Evolutionary conservation across 64 coral and sea anemone genomes (phyloP), one percentile per base, ranked within the genome.

Genomic region (Actinia equina): DNA sequence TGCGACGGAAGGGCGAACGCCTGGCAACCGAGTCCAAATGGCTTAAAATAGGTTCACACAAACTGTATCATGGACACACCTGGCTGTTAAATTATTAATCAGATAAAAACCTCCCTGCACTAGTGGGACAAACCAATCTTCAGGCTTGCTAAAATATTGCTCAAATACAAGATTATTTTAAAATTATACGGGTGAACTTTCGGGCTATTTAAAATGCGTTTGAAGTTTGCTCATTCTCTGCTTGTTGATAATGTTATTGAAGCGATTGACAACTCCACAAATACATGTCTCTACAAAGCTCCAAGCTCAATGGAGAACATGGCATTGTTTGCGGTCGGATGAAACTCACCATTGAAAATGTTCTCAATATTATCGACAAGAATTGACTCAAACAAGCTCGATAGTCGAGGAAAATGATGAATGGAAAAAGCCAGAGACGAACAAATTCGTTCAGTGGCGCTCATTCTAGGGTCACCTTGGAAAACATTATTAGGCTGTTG

Each of bases 1-100:
- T 17, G 82, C 44, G 44, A 85, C 56, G 83, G 83, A 85, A 85
- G 83, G 23, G 53, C 49, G 52, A 43, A 85, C 55, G 83, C 83
- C 83, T 85, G 83, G 83, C 49, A 85, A 85, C 80, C 83, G 26
- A 57, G 59, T 60, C 80, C 6, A 13, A 51, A 22, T 51, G 44
- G 22, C 80, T 57, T 52, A 57, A 82, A 82, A 82, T 82, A 82
- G 80, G 22, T 18, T 30, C 69, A 74, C 26, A 25, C 80, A 23
- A 7, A 57, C 80, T 82, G 44, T 58, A 57, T 44, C 26, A 27
- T 63, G 0, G 83, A 44, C 83, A 85, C 83, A 26, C 83, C 83
- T 85, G 83, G 15, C 45, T 30, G 13, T 17, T 85, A 5, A 85
- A 85, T 85, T 52, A 85, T 85, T 60, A 42, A 85, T 60, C 52